Evolutionary conservation across 1,140 invertebrate species (phyloP), one percentile per base, ranked within the genome.

Genomic region (Maniola jurtina): DNA sequence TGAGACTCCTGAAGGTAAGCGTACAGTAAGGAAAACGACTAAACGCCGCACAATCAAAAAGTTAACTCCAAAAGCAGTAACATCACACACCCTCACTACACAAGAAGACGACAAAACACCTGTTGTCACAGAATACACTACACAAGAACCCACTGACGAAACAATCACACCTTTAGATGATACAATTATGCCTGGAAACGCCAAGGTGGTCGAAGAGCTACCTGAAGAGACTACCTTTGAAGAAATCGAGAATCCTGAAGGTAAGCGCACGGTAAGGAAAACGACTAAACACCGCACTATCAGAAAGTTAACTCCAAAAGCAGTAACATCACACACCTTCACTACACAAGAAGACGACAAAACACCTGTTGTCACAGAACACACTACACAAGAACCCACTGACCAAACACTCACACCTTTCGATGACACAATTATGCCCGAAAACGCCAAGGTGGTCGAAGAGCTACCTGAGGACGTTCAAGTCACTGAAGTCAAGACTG

Each of bases 301-400:
- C 4, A 25, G n/a, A 14, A 48, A 48, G 2, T 6, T 48, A 25
- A 4, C 1, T 25, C 25, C 25, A 2, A 25, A 25, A 25, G 4
- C 1, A 4, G 25, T 2, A 25, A 25, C 25, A 2, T 2, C 25
- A 25, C 25, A 25, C 1, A 25, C 4, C 1, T 2, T 25, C 4
- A 25, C 25, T 25, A 85, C 91, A 58, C 84, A 92, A 71, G 88
- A 16, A n/a, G 25, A 50, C 10, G 76, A 34, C 63, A 81, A 68
- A 76, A 73, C 42, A 71, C 66, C 8, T 35, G 33, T 48, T n/a
- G 9, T 50, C 11, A 25, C 42, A 25, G 33, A 2, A 66, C 79
- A 77, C 40, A 72, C 71, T 3, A 76, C 73, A 67, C 64, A 70
- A 45, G 42, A 42, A 13, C 5, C 8, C 25, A 8, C 40, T 8